Base-by-base conservation (phyloP, 2,797 vertebrate species). In the Hozukius guyotensis region DNA sequence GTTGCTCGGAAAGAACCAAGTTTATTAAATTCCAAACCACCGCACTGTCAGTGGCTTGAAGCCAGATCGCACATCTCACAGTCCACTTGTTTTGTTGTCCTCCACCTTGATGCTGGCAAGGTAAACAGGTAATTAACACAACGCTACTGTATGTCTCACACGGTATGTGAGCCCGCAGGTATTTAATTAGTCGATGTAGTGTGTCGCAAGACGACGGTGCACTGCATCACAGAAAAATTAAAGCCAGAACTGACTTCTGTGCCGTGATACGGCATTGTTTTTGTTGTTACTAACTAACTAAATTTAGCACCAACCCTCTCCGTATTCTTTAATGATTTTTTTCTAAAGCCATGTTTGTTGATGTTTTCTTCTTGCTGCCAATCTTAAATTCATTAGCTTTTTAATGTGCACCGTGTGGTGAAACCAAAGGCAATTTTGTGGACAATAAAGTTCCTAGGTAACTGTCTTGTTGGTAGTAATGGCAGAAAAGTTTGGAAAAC, bases 401-500 rank as follows among this genome's bases (percentile, higher is more conserved):
- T 53, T 2, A 46, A 20, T 61, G 0, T 32, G 20, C 38, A 34
- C 18, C 10, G 22, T 59, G 5, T 27, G 18, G 36, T 55, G 14
- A 60, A 76, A 75, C 31, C 20, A n/a, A 57, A 57, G 27, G 32
- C 32, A 59, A 18, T 38, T 61, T 25, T 36, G 61, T 59, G 60
- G n/a, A 32, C 11, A 71, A n/a, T 55, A 34, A 36, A 16, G 1
- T 72, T 53, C 20, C 24, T 24, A 12, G 32, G 60, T 52, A 46
- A 14, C 25, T 20, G 25, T 52, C 24, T 9, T 42, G n/a, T 25
- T 46, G 36, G 12, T 14, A 49, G 27, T 14, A 29, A 34, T 49
- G 22, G 38, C 24, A 72, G 38, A 24, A 78, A 3, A 71, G 22
- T 57, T 72, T 73, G 61, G n/a, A 38, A 83, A 83, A 18, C 61